Evolutionary conservation across 2,797 vertebrate species (phyloP).

Genomic region (Coendou prehensilis): DNA sequence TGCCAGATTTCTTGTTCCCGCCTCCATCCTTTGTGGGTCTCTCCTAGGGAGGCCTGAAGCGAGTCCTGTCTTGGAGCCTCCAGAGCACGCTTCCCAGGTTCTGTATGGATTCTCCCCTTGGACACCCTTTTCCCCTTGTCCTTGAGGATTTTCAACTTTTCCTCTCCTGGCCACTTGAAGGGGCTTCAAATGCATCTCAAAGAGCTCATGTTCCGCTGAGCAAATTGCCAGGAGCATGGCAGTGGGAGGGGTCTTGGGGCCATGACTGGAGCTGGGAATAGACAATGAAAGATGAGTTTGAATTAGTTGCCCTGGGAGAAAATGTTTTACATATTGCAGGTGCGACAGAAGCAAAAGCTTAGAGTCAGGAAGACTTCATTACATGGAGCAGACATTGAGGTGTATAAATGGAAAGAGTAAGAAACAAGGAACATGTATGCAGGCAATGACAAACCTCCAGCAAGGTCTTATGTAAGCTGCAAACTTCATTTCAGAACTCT

Average conservation of each 20-base stretch:
- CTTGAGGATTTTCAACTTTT: neutral
- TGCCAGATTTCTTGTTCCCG: neutral
- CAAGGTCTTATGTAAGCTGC: neutral
- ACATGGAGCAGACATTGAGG: too few species aligned
- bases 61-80: neutral
- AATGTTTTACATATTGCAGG: neutral
- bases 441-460: neutral
- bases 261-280: neutral
- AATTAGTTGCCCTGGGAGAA: neutral
- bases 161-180: neutral
- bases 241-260: rapidly evolving
- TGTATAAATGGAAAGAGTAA: neutral
- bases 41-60: neutral
- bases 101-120: rapidly evolving
- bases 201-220: neutral
- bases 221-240: neutral
- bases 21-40: neutral
- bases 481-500: neutral
- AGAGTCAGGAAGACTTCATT: neutral
- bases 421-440: neutral
- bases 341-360: neutral
- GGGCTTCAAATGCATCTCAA: neutral
- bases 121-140: neutral
- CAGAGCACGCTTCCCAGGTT: neutral
- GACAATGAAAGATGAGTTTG: neutral